Base-by-base conservation (phyloP, 2,797 vertebrate genomes). In the Gadopsis marmoratus region DNA sequence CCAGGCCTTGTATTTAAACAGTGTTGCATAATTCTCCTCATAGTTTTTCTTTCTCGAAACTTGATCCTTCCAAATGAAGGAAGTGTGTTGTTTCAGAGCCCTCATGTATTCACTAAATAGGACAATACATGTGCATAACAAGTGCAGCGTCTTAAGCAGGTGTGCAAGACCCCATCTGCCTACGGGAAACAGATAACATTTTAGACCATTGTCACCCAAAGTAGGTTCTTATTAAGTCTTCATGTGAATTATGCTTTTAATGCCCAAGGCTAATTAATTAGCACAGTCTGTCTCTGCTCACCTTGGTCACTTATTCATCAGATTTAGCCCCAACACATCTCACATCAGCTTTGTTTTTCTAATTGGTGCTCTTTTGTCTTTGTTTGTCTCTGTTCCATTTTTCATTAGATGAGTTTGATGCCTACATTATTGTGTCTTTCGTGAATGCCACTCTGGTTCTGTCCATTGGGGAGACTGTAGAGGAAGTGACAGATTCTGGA, bases 341-440 rank as follows among this genome's bases (percentile, higher is more conserved):
- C 41, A 26, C 14, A 23, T 51, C 43, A 58, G 9, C 58, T 13
- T 31, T 14, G 0, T 35, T 70, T 72, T 65, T 43, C 48, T 68
- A 19, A 61, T 50, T 60, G 2, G 0, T 13, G 2, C 13, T 29
- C 1, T 0, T 64, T 31, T 76, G 11, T 55, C 5, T 26, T 48
- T n/a, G 9, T 33, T 16, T 54, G 10, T 61, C 10, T 47, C 1
- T 37, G 1, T 66, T 69, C 11, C 5, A 51, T 51, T 50, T 64
- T 23, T 68, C 13, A 14, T 68, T 88, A 99, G 98, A 99, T 91
- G 98, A 99, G 78, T 99, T 98, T 90, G 98, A 99, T 62, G 97
- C 98, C 59, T 99, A 99, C 86, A 99, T 99, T 94, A 99, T 99
- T 0, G 98, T 99, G 76, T 99, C 98, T 83, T 99, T 99, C 94